A percentile compares a stretch with the other conserved stretches of the same genome.
phyloP scores from a whole-genome alignment of 53 echinoderm and acorn worm genomes.

The Mesocentrotus franciscanus region DNA sequence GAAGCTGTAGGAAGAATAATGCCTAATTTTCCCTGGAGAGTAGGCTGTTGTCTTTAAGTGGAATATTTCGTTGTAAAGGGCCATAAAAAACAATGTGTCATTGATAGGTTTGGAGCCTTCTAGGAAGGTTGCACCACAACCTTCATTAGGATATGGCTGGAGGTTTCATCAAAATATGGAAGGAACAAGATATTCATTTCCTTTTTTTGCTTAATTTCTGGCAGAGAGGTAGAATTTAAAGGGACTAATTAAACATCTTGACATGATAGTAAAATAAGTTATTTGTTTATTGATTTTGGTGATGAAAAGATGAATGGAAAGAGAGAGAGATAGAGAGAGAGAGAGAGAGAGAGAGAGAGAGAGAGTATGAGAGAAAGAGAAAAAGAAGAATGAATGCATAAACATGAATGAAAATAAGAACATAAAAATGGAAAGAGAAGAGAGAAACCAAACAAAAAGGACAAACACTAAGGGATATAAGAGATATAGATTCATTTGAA shows the following conservation, averaged over 20 bases:
- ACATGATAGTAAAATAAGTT: neutral
- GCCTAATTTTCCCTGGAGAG: neutral
- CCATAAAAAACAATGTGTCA: conserved; percentile 9
- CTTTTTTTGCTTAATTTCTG: neutral
- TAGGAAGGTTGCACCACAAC: neutral
- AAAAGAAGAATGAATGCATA: neutral
- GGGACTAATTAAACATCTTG: neutral
- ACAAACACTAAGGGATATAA: neutral
- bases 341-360: neutral
- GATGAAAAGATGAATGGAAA: neutral
- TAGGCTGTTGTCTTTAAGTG: neutral
- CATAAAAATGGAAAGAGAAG: no score
- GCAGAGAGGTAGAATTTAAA: neutral
- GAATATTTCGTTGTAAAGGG: neutral
- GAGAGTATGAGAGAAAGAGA: neutral
- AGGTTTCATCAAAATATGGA: conserved; percentile 9
- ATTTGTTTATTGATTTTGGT: neutral
- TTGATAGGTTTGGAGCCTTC: neutral
- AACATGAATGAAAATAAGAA: neutral
- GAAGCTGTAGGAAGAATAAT: neutral
- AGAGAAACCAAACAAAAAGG: no score
- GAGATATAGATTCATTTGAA: neutral
- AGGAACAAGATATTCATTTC: neutral
- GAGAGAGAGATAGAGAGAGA: neutral
- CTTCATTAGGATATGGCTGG: neutral